Evolutionary conservation across 2,113 vertebrate genomes (phyloP).

Genomic region (Gallinago undulata): DNA sequence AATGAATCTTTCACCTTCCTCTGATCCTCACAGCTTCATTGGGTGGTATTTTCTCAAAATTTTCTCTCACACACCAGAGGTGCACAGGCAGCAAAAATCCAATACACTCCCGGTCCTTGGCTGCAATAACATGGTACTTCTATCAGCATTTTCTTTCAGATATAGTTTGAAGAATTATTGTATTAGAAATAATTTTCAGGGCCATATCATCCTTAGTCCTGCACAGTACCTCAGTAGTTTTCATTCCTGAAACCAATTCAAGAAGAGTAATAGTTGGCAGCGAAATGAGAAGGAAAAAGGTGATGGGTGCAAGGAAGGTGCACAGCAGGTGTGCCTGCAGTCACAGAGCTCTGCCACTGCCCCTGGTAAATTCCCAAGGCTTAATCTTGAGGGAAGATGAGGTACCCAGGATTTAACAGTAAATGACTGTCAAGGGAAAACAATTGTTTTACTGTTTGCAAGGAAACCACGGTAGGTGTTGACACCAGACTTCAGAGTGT

Average conservation of each 20-base stretch:
- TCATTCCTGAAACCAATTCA: not conserved
- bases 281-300: not conserved
- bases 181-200: not conserved
- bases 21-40: not conserved
- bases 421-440: not conserved
- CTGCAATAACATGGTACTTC: not conserved
- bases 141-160: not conserved
- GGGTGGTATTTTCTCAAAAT: not conserved
- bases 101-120: rapidly evolving
- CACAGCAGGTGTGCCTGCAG: not conserved
- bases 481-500: not conserved
- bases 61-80: not conserved
- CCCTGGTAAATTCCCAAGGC: not conserved
- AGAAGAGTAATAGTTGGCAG: not conserved
- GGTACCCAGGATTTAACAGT: not conserved
- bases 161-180: not conserved
- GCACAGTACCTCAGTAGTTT: not conserved
- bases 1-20: not conserved
- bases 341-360: not conserved
- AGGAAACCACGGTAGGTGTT: not conserved
- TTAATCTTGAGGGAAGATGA: not conserved
- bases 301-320: not conserved
- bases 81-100: not conserved
- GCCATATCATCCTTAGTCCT: not conserved
- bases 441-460: not conserved